Conservation (phyloP, 2,113 vertebrate genomes). For the Cygnus atratus region DNA sequence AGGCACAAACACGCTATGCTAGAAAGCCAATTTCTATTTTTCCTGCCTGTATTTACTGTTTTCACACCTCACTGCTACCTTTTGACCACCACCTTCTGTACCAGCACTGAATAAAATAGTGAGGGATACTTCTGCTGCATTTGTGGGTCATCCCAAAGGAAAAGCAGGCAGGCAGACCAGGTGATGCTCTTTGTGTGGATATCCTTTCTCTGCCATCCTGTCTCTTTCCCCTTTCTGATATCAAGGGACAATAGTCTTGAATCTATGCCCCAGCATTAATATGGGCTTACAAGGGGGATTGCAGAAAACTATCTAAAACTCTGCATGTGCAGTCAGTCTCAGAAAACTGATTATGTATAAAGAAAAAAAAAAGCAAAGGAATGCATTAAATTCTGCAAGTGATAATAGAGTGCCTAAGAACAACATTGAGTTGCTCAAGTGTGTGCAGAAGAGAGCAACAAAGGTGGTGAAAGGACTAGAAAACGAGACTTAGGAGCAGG, state of each 20-base stretch:
- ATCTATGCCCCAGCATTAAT: neutral
- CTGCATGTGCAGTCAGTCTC: neutral
- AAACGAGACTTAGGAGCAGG: no score
- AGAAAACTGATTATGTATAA: neutral
- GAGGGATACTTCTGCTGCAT: neutral
- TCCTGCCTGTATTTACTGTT: neutral
- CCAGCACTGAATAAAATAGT: neutral
- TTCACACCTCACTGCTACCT: neutral
- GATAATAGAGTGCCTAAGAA: neutral
- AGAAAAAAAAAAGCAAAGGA: neutral
- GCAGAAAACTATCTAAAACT: neutral
- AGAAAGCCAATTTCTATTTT: neutral
- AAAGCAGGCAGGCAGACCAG: neutral
- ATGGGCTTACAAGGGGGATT: neutral
- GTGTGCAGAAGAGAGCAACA: no score
- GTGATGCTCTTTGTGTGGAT: neutral
- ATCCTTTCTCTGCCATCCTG: neutral
- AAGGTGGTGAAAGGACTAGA: no score
- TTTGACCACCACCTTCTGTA: neutral
- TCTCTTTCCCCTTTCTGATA: neutral
- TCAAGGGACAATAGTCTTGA: neutral
- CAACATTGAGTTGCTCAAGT: no score
- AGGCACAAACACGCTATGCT: neutral
- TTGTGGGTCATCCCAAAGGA: neutral
- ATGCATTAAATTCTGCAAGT: neutral